Conservation (phyloP, 2,797 vertebrate genomes). For the Fringilla coelebs region DNA sequence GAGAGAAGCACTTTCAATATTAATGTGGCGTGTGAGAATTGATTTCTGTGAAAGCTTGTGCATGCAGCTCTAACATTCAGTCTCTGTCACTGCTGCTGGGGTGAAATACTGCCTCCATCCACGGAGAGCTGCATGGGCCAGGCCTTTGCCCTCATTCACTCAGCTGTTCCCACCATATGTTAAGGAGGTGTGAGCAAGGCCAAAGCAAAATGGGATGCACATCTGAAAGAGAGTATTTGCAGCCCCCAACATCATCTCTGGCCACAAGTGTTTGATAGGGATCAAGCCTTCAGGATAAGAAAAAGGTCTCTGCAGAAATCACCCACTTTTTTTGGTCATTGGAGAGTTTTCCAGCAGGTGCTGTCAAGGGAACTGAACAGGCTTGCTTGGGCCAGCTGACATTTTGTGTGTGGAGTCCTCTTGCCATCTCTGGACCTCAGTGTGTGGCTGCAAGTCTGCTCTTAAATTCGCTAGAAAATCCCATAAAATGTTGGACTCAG, state of each 20-base stretch:
- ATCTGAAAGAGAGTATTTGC: not conserved
- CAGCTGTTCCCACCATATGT: not conserved
- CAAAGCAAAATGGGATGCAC: not conserved
- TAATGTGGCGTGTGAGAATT: not conserved
- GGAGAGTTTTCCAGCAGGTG: not conserved
- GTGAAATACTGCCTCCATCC: conserved; percentile 18
- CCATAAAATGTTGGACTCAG: not conserved
- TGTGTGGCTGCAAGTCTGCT: not conserved
- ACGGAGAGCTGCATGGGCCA: conserved; percentile 12
- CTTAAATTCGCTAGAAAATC: not conserved
- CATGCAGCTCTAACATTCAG: not conserved
- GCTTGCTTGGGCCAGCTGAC: not conserved
- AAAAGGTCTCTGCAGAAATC: not conserved
- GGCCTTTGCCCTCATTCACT: not conserved
- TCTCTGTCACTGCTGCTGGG: not conserved
- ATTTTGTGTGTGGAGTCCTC: not conserved
- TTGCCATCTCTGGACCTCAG: not conserved
- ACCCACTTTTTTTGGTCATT: not conserved
- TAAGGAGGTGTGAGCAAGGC: not conserved
- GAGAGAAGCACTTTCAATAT: not conserved
- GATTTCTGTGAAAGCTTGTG: conserved; percentile 23
- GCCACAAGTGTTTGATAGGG: not conserved
- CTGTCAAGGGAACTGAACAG: not conserved
- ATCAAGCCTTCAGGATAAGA: not conserved
- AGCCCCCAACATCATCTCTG: not conserved